Base-by-base conservation (phyloP, 2,113 vertebrate genomes). In the Megaceryle torquata region DNA sequence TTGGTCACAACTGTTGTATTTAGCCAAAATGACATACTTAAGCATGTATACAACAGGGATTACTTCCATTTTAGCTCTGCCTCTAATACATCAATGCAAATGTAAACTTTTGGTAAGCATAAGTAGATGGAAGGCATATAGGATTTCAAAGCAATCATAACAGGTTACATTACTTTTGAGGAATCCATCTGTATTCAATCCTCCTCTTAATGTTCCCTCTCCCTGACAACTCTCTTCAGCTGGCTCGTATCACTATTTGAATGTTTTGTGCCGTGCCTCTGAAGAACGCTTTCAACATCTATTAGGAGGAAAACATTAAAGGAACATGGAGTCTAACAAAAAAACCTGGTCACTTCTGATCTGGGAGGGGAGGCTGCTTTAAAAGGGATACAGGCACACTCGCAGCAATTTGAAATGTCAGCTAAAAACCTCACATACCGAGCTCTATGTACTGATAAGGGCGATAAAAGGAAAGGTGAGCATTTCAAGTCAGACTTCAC, bases 101-200 rank as follows among this genome's bases (percentile, higher is more conserved):
- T 63, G 70, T 94, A 95, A 96, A 95, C 96, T 91, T 95, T 92
- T 24, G 13, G 91, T 92, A 95, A 82, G 96, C 67, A 0, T 76
- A 94, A 94, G 95, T 72, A 96, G 87, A 95, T 70, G 91, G 94
- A 93, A 87, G 87, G 86, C 70, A 92, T 96, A 79, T 95, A 96
- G 86, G 81, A 96, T 97, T 97, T 97, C 96, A 97, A 96, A 97
- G 96, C 88, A 96, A 93, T 92, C 92, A 77, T 95, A 97, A 96
- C 96, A 96, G 96, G 96, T 97, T 96, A 95, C 93, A 96, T 92
- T 96, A 97, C 93, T 95, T 97, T 95, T 92, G 91, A 97, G 95
- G 96, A 97, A 96, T 96, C 95, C 96, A 97, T 96, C 96, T 96
- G 96, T 95, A 97, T 93, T 96, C 95, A 96, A 94, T 96, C 96